phyloP scores from a whole-genome alignment of 2,888 invertebrate species.

The Idaea aversata region DNA sequence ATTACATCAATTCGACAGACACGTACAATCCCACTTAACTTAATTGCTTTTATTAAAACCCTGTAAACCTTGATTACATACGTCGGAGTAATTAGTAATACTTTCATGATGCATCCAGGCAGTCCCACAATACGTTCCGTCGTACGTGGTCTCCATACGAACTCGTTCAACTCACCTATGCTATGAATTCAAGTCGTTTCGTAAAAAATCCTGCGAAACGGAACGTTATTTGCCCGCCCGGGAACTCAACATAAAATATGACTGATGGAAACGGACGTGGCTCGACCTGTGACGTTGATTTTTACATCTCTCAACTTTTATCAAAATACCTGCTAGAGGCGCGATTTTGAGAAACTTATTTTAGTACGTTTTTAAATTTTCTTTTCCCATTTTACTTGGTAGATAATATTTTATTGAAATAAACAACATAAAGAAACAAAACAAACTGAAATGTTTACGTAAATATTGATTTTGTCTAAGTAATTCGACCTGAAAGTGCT shows the following conservation, averaged over 20 bases:
- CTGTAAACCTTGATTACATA: slow-evolving; percentile 11
- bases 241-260: slow-evolving; percentile 19
- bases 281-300: background rate
- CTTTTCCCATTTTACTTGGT: too few relatives aligned
- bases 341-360: too few relatives aligned
- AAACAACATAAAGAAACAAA: too few relatives aligned
- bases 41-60: slow-evolving; percentile 8
- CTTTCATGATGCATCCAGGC: slow-evolving; percentile 16
- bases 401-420: too few relatives aligned
- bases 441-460: too few relatives aligned
- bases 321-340: slow-evolving; percentile 6
- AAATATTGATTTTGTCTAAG: too few relatives aligned
- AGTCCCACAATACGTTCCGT: slow-evolving; percentile 15
- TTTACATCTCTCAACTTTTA: slow-evolving; percentile 4
- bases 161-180: slow-evolving; percentile 13
- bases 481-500: too few relatives aligned
- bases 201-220: slow-evolving; percentile 17
- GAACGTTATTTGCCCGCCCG: slow-evolving; percentile 21
- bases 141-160: slow-evolving; percentile 27
- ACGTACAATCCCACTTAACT: slow-evolving; percentile 6
- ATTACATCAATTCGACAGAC: background rate
- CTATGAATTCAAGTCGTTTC: slow-evolving; percentile 14
- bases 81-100: slow-evolving; percentile 18
- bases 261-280: slow-evolving; percentile 20
- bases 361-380: too few relatives aligned